Evolutionary conservation across 2,113 vertebrate species (phyloP), one percentile per base, ranked within the genome.

Genomic region (Vulpes ferrilata): DNA sequence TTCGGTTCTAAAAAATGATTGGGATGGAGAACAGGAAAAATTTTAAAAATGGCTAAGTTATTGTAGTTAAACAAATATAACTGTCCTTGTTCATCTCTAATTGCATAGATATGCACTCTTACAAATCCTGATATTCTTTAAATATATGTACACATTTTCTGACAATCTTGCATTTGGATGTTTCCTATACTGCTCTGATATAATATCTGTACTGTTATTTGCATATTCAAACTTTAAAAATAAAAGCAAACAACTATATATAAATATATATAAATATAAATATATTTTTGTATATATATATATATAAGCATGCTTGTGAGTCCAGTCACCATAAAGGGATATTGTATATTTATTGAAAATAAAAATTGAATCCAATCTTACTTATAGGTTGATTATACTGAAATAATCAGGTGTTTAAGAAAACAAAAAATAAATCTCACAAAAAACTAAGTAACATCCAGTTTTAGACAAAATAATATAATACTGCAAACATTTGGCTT

Each of bases 401-500:
- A 96, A 96, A 82, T 76, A 87, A 35, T 55, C 0, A 78, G 81
- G 12, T 25, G 2, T 35, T 90, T 76, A 55, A 83, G 48, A 86
- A 87, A 81, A 22, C 13, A 71, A 85, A 90, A 89, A 23, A 71
- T 76, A 65, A 32, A 89, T 65, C 11, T 82, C 27, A 80, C 3
- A 76, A 88, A 89, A 80, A 57, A 83, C 73, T 88, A 93, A 30
- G 16, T 87, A 81, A 16, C 19, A 71, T 90, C 25, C 94, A 74
- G 71, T 90, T 97, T 97, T 74, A 96, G n/a, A 85, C 16, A 86
- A 96, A 83, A 87, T 65, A 87, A 96, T 84, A 48, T 89, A 17
- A 76, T 78, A 53, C 0, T 97, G n/a, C 19, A 30, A 95, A 76
- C 1, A 59, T 90, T 83, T 98, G 97, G n/a, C 20, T 93, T 88